Base-by-base conservation (phyloP, 1,140 invertebrate species). In the Atta colombica region DNA sequence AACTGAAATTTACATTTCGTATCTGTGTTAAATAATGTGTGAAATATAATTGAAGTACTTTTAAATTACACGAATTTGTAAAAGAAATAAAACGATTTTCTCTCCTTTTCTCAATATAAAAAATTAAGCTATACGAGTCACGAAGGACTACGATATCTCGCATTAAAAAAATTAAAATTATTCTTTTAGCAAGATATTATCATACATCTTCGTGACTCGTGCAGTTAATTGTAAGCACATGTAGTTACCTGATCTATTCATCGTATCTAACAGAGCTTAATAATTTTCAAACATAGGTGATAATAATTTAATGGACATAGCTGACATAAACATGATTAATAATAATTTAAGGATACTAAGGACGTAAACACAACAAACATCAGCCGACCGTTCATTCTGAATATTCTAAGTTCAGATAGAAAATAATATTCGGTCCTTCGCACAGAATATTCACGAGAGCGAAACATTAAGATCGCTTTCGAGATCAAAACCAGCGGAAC, bases 171-270 rank as follows among this genome's bases (percentile, higher is more conserved):
- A 25, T n/a, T 16, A 71, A n/a, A 66, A 35, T 66, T 35, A 31
- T 74, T 55, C 18, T 74, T 55, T 21, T 21, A 35, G 3, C 6
- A 35, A 77, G 21, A 25, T 77, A 39, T 61, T 60, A 60, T 77
- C n/a, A 25, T 18, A 72, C 21, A 60, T 5, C 21, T 77, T 18
- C 55, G 6, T 60, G 25, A 18, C 45, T 18, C 28, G 25, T 21
- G 8, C 10, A 75, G n/a, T n/a, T 45, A 45, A 45, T 45, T 45
- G 39, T 5, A 14, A n/a, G 18, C 71, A 74, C 8, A n/a, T 31
- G 21, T 25, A 51, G 14, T n/a, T 58, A 31, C 7, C 31, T n/a
- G 2, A 16, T 75, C n/a, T 75, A 35, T 35, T 39, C n/a, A 6
- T 18, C 16, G 25, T 31, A 51, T 18, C 14, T 51, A 49, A 68